Evolutionary conservation across 2,797 vertebrate genomes (phyloP).

Genomic region (Fundulus diaphanus): DNA sequence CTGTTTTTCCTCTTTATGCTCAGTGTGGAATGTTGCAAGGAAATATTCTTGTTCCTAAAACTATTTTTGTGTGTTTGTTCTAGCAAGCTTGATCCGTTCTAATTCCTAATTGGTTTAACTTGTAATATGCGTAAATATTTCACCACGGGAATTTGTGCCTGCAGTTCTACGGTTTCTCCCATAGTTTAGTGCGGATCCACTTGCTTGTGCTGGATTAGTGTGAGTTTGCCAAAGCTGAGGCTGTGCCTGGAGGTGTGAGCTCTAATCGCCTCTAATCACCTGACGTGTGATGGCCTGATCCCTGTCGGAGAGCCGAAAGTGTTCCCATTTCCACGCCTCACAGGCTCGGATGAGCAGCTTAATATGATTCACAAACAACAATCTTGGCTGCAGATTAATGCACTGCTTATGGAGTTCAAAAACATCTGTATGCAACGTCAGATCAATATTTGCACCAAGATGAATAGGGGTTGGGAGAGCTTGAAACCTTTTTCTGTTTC

Average conservation of each 20-base stretch:
- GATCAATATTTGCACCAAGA: conserved; percentile 2
- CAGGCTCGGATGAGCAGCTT: conserved; percentile 40
- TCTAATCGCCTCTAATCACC: conserved; percentile 78
- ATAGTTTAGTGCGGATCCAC: conserved; percentile 35
- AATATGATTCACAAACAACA: conserved; percentile 20
- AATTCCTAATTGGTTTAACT: conserved; percentile 75
- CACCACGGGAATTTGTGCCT: conserved; percentile 57
- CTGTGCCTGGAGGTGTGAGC: conserved; percentile 79
- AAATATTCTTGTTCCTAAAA: neutral
- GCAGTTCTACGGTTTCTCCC: conserved; percentile 30
- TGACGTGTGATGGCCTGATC: conserved; percentile 77
- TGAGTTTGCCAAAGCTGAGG: conserved; percentile 59
- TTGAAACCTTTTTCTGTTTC: conserved; percentile 1
- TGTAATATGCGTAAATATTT: conserved; percentile 62
- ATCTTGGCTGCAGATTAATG: conserved; percentile 56
- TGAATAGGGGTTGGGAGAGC: neutral
- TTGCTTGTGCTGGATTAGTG: conserved; percentile 62
- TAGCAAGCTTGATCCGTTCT: conserved; percentile 68
- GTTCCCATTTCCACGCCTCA: conserved; percentile 66
- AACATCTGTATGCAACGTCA: conserved; percentile 47
- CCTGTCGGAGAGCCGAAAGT: conserved; percentile 34
- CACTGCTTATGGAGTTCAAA: conserved; percentile 27
- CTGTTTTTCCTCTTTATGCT: conserved; percentile 2
- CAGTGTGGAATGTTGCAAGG: conserved; percentile 45
- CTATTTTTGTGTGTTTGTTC: conserved; percentile 34